Evolutionary conservation across 2,888 invertebrate species (phyloP), one percentile per base, ranked within the genome.

Genomic region (Melikaiella ostensackeni): DNA sequence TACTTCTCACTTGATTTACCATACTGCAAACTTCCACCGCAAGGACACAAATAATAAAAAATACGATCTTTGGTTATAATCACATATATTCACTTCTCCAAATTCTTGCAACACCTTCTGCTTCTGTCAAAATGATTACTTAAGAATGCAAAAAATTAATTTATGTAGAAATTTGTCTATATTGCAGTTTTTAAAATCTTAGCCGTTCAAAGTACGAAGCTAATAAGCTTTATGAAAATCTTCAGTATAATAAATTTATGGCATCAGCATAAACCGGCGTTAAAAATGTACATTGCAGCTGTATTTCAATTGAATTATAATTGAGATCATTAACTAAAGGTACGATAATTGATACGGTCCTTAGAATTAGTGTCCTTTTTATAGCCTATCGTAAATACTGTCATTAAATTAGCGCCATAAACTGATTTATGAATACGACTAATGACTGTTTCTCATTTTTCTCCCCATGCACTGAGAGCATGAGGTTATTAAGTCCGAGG

Each of bases 391-490:
- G 70, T 70, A 70, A 70, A 70, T 42, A 46, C 46, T 70, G 66
- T 70, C 42, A 46, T 46, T 42, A 46, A 70, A 70, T 70, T 70
- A 70, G 46, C 42, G 46, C 46, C 46, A 46, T 70, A 64, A 64
- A 64, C 64, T 64, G 46, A 70, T 70, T 70, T 70, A 70, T 70
- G 70, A 70, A 70, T 55, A 50, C 50, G 13, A 70, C 50, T 70
- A 33, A 63, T 33, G 63, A 35, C 35, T 70, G 24, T 50, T 50
- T 46, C 50, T 70, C 46, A 70, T 70, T 27, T 46, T 55, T 70
- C 30, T 30, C 19, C 1, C 9, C 59, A 7, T 59, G 27, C 59
- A 59, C 59, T 27, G 7, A 11, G 59, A 66, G n/a, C 24, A 24
- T 1, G n/a, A 27, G 16, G 70, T 50, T 46, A 46, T 46, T 70